Base-by-base conservation (phyloP, 2,888 invertebrate genomes). In the Acanthoscelides obtectus region DNA sequence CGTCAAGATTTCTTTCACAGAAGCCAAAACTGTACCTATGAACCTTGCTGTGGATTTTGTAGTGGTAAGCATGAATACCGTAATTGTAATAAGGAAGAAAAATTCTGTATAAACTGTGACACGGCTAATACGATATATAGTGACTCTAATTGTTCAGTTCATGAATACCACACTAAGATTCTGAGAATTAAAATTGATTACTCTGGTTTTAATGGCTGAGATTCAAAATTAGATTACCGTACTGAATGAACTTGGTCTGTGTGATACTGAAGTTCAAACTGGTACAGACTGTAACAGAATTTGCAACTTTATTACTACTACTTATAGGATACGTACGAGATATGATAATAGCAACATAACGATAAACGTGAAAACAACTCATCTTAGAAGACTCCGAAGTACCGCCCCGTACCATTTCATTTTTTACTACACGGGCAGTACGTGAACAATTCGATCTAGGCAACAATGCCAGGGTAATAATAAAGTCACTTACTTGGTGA, bases 1-100 rank as follows among this genome's bases (percentile, higher is more conserved):
- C 69, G 71, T 20, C 71, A 71, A 65, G 45, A 71, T 8, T 22
- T 65, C 66, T 71, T 25, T 45, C 71, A 71, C 20, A 71, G 69
- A 22, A 66, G 27, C 19, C 20, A 65, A 20, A 20, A 71, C 19
- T 71, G 71, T 69, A 66, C 22, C n/a, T 20, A 22, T 45, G 25
- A 71, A 19, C 4, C 20, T n/a, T 4, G 17, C 1, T 71, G 71
- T 66, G 67, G 66, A 21, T 69, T 66, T 66, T 71, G 71, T 66
- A 63, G 27, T 5, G 71, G n/a, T n/a, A n/a, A n/a, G n/a, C n/a
- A n/a, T n/a, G n/a, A n/a, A n/a, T n/a, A n/a, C n/a, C n/a, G n/a
- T n/a, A n/a, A 71, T 25, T 71, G 69, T 25, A 22, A n/a, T 69
- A 72, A 70, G 22, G 1, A 5, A 19, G 68, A 66, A 6, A 70